Evolutionary conservation across 1,140 invertebrate species (phyloP).

Genomic region (Bombus haemorrhoidalis): DNA sequence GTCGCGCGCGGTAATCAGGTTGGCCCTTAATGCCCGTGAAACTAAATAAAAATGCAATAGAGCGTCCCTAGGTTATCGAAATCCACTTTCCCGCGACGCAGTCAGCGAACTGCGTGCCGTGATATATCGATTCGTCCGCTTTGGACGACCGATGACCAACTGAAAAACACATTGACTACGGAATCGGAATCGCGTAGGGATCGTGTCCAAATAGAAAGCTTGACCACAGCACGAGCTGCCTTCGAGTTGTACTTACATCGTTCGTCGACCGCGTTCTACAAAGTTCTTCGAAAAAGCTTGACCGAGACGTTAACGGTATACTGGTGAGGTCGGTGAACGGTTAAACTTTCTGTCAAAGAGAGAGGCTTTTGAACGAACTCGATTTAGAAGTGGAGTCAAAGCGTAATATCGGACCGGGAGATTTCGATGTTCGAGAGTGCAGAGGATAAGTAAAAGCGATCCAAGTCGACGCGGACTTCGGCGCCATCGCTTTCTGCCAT

Average conservation of each 20-base stretch:
- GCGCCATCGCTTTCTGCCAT: neutral
- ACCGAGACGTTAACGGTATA: slow-evolving; percentile 60
- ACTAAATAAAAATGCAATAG: slow-evolving; percentile 75
- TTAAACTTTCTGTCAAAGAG: slow-evolving; percentile 65
- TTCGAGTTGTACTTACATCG: slow-evolving; percentile 32
- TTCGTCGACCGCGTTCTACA: slow-evolving; percentile 15
- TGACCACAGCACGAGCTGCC: slow-evolving; percentile 30
- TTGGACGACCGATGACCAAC: slow-evolving; percentile 53
- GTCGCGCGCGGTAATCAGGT: slow-evolving; percentile 67
- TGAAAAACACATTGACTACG: slow-evolving; percentile 54
- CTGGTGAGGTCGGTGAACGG: slow-evolving; percentile 43
- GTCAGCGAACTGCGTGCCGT: slow-evolving; percentile 59
- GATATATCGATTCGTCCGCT: slow-evolving; percentile 66
- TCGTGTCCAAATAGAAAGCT: neutral
- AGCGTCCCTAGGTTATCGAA: slow-evolving; percentile 74
- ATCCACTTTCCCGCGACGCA: slow-evolving; percentile 71
- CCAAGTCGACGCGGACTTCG: slow-evolving; percentile 30
- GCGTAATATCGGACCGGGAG: slow-evolving; percentile 56
- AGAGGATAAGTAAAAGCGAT: slow-evolving; percentile 40
- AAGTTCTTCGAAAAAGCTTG: slow-evolving; percentile 60
- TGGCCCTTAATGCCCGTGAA: slow-evolving; percentile 72
- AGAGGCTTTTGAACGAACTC: slow-evolving; percentile 38
- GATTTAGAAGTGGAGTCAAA: slow-evolving; percentile 58
- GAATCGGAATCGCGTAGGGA: neutral
- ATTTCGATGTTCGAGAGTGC: slow-evolving; percentile 47